These are phyloP conservation scores for Pseudopleuronectes americanus DNA, from an alignment of 2,797 vertebrate species.

Conservation along the genomic window DNA sequence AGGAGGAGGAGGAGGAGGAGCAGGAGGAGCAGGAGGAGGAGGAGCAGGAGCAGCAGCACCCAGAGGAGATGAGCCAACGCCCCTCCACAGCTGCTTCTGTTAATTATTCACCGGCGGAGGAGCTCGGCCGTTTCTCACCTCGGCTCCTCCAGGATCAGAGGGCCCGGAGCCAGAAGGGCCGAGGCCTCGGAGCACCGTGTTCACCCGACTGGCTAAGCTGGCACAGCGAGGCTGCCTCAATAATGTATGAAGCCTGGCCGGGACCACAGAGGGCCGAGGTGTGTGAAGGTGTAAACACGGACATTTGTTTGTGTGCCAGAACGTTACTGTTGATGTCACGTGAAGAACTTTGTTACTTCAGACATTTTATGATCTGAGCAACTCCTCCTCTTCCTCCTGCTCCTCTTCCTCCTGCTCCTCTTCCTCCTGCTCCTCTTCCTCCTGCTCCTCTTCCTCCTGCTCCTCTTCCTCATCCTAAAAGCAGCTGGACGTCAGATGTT, in stretches of 20 bases:
- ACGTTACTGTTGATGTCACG: background rate
- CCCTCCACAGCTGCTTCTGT: slow-evolving; percentile 74
- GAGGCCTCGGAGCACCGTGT: slow-evolving; percentile 49
- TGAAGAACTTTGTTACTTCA: too few species aligned
- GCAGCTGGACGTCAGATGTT: background rate
- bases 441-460: too few species aligned
- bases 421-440: too few species aligned
- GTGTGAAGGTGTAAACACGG: slow-evolving; percentile 12
- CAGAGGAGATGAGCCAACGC: slow-evolving; percentile 33
- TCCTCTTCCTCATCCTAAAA: background rate
- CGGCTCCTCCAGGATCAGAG: slow-evolving; percentile 71
- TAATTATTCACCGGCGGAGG: slow-evolving; percentile 79
- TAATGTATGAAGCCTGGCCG: slow-evolving; percentile 68
- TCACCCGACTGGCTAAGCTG: slow-evolving; percentile 77
- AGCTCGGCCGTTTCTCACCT: slow-evolving; percentile 72
- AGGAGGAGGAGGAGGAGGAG: too few species aligned
- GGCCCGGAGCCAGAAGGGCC: slow-evolving; percentile 69
- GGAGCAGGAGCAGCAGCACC: slow-evolving; percentile 38
- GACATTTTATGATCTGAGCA: too few species aligned
- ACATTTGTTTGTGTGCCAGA: background rate
- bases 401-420: too few species aligned
- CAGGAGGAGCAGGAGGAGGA: slow-evolving; percentile 15
- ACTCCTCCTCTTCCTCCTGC: too few species aligned
- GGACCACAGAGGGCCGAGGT: slow-evolving; percentile 8
- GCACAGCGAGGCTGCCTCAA: slow-evolving; percentile 55